Percentiles rank a stretch among this genome's conserved stretches.
These are phyloP conservation scores for Rhamnusium bicolor DNA, from an alignment of 2,888 invertebrate species.

Conservation along the genomic window DNA sequence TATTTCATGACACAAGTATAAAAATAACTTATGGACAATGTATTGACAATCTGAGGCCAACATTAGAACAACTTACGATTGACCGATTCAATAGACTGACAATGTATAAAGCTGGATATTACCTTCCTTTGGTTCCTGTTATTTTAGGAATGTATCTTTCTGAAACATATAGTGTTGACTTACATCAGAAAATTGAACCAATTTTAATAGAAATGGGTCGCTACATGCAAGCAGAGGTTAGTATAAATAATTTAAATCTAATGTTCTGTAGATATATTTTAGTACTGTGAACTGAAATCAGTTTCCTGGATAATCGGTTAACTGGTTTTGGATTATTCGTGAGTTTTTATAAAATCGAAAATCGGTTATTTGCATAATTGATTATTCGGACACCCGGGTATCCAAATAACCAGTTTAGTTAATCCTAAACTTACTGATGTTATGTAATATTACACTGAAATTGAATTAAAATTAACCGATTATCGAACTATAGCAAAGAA, in stretches of 20 bases:
- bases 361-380: no score
- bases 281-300: no score
- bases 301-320: no score
- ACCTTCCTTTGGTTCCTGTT: conserved; percentile 90
- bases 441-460: no score
- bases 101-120: conserved; percentile 91
- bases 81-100: conserved; percentile 86
- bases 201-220: conserved; percentile 93
- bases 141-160: conserved; percentile 89
- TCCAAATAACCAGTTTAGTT: no score
- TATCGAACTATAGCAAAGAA: no score
- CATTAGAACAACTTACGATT: conserved; percentile 79
- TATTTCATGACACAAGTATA: conserved; percentile 83
- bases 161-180: conserved; percentile 82
- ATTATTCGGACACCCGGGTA: no score
- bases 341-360: no score
- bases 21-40: conserved; percentile 87
- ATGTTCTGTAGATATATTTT: no score
- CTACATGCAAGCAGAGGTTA: conserved; percentile 85
- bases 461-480: no score
- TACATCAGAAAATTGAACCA: conserved; percentile 86
- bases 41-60: conserved; percentile 82
- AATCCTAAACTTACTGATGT: no score
- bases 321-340: no score
- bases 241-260: neutral